Percentiles rank a stretch among this genome's conserved stretches.
Evolutionary conservation across 92 coral and sea anemone species (phyloP).

Genomic region (Epizoanthus ramosus): DNA sequence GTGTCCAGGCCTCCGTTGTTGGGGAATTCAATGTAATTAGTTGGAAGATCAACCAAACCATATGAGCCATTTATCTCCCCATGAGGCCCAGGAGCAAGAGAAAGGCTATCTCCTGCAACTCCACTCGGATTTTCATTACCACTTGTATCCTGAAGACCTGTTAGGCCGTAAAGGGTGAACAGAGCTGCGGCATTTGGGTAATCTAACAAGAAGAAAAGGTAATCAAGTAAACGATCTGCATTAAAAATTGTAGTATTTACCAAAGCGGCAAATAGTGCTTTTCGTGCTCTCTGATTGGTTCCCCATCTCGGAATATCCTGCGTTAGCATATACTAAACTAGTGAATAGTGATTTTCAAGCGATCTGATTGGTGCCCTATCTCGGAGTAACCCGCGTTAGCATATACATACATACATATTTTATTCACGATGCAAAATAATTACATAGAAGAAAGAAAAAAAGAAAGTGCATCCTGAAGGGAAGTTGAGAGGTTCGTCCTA

Average conservation of each 20-base stretch:
- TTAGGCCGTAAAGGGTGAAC: conserved; percentile 33
- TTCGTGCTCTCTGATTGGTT: too few relatives aligned
- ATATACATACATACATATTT: too few relatives aligned
- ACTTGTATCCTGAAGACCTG: conserved; percentile 43
- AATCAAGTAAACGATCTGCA: neutral
- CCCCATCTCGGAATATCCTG: too few relatives aligned
- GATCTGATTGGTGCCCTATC: too few relatives aligned
- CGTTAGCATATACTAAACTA: too few relatives aligned
- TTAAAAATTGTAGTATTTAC: neutral
- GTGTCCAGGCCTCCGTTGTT: conserved; percentile 50
- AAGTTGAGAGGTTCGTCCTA: too few relatives aligned
- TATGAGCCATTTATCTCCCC: conserved; percentile 36
- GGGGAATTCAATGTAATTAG: conserved; percentile 38
- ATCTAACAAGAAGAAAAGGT: neutral
- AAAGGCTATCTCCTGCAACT: neutral
- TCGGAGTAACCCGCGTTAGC: too few relatives aligned
- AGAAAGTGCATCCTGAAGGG: too few relatives aligned
- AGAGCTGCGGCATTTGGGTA: conserved; percentile 43
- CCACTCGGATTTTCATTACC: conserved; percentile 36
- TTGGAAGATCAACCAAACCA: neutral
- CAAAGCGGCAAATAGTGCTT: too few relatives aligned
- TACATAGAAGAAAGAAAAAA: too few relatives aligned
- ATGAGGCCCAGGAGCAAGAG: conserved; percentile 43
- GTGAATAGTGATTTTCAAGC: too few relatives aligned
- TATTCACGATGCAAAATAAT: too few relatives aligned